Base-by-base conservation (phyloP, 1,140 invertebrate genomes). In the Pseudomyrmex dendroicus region DNA sequence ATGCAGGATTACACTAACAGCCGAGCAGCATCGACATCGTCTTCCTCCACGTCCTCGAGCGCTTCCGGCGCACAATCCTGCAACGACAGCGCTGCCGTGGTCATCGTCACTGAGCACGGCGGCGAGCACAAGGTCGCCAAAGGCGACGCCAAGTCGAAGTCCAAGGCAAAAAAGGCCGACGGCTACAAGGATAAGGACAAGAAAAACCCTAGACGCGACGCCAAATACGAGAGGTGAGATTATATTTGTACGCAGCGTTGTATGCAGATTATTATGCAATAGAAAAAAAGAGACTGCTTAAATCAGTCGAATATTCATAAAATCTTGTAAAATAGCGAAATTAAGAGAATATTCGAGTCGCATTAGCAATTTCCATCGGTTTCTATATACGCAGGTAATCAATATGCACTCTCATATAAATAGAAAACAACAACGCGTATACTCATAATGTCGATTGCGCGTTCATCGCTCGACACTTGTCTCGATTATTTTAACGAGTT, bases 1-100 rank as follows among this genome's bases (percentile, higher is more conserved):
- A 61, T 77, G 72, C 86, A 94, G 93, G 93, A 94, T 82, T 94
- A 94, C 73, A 94, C 92, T 54, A 93, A 90, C 83, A 91, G 83
- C 70, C 92, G 92, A 89, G 90, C 91, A 67, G 91, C 93, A 70
- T 91, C 91, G 80, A 91, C 93, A 17, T 91, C 91, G 70, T 87
- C 93, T 59, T 91, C 91, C 77, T 91, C 92, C 20, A 90, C 91
- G 70, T 89, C 92, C 48, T 89, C 82, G 44, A 83, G 87, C 20
- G 77, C 76, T 82, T 86, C 91, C 76, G 76, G 84, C 46, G 86
- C 68, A 59, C 91, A 90, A 68, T 90, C 88, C 63, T 91, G 83
- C 84, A 83, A 87, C 86, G 90, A 84, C 59, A 89, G 44, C 72
- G 68, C 82, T 64, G 74, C 82, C 85, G 67, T 84, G 85, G 84